A percentile compares a stretch with the other conserved stretches of the same genome.
Conservation (phyloP, 2,113 vertebrate genomes). For the Dunckerocampus dactyliophorus region DNA sequence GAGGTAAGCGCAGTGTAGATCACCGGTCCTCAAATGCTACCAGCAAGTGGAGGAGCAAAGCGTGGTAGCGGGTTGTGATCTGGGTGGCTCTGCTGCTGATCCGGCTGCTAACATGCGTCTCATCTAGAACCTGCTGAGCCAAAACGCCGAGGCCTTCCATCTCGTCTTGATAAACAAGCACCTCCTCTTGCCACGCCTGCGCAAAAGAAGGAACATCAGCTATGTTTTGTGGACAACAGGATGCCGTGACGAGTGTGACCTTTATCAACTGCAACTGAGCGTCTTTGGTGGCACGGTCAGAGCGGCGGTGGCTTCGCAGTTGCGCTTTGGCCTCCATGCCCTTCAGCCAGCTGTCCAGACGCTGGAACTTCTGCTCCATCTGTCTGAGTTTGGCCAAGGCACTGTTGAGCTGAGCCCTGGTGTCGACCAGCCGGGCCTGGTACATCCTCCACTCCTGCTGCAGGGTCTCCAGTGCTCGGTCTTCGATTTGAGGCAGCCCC, state of each 20-base stretch:
- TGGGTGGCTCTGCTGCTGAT: conserved; percentile 85
- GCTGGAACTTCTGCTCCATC: conserved; percentile 86
- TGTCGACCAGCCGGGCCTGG: conserved; percentile 82
- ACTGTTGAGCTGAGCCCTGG: conserved; percentile 79
- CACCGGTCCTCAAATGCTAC: conserved; percentile 32
- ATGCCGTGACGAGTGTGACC: conserved; percentile 62
- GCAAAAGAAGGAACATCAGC: conserved; percentile 1
- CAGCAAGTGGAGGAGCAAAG: conserved; percentile 82
- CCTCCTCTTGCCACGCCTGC: conserved; percentile 90
- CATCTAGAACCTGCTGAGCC: conserved; percentile 90
- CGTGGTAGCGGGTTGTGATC: conserved; percentile 87
- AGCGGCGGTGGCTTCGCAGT: conserved; percentile 73
- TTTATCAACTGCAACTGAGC: conserved; percentile 85
- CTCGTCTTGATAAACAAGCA: conserved; percentile 83
- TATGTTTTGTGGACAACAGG: background rate
- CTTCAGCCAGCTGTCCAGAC: conserved; percentile 84
- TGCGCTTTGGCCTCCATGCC: conserved; percentile 80
- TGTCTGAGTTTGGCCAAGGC: conserved; percentile 81
- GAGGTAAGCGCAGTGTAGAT: background rate
- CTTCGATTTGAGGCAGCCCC: conserved; percentile 86
- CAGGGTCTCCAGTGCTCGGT: conserved; percentile 82
- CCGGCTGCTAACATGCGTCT: conserved; percentile 80
- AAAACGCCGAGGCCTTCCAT: conserved; percentile 86
- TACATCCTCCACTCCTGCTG: conserved; percentile 89
- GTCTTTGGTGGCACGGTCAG: conserved; percentile 81